These are phyloP conservation scores for Liasis olivaceus DNA, from an alignment of 2,797 vertebrate genomes.

Conservation along the genomic window DNA sequence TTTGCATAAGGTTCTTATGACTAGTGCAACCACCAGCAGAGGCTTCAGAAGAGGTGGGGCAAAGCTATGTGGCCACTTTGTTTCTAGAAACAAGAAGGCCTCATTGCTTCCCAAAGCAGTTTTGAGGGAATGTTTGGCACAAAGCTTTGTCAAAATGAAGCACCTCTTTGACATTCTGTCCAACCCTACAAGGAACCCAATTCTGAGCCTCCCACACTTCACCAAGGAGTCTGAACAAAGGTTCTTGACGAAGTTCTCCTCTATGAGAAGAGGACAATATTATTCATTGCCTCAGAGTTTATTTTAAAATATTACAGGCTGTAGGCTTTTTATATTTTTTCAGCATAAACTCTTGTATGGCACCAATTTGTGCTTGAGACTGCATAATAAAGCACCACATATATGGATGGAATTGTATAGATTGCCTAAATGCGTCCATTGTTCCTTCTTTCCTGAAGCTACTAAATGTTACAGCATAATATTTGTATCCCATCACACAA, in stretches of 20 bases:
- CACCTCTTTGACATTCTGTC: too few species aligned
- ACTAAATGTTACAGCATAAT: not conserved
- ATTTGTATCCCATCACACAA: not conserved
- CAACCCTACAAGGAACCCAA: not conserved
- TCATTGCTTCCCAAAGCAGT: too few species aligned
- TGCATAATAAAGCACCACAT: not conserved
- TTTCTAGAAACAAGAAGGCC: too few species aligned
- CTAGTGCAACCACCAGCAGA: too few species aligned
- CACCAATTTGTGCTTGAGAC: not conserved
- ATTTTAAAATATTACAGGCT: not conserved
- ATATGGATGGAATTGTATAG: not conserved
- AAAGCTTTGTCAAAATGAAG: too few species aligned
- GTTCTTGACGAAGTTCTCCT: not conserved
- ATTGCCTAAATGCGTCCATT: not conserved
- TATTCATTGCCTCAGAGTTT: not conserved
- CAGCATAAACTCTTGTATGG: not conserved
- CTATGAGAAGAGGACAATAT: not conserved
- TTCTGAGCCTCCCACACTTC: not conserved
- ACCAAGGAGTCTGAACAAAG: not conserved
- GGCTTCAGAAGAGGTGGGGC: too few species aligned
- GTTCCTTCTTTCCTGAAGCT: not conserved
- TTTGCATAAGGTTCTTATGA: too few species aligned
- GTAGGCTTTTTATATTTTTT: not conserved
- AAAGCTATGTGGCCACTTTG: too few species aligned
- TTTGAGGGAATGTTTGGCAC: too few species aligned